These are phyloP conservation scores for Ibycter americanus DNA, from an alignment of 2,797 vertebrate species.

Conservation along the genomic window DNA sequence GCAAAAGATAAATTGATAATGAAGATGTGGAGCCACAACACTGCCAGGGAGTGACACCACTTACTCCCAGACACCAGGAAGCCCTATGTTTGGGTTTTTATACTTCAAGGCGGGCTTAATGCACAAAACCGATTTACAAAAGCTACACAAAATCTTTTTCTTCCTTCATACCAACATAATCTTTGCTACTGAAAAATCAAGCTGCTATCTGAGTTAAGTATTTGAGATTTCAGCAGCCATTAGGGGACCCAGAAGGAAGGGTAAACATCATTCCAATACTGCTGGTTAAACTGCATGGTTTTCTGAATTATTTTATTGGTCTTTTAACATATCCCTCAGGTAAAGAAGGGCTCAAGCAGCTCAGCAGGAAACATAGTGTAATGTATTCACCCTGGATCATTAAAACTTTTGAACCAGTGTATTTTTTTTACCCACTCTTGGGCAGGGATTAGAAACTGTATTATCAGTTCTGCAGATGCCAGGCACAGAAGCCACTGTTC, in stretches of 20 bases:
- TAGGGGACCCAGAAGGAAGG: neutral
- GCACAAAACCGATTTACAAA: neutral
- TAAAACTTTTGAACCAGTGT: constrained; percentile 17
- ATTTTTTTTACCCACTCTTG: neutral
- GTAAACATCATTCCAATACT: neutral
- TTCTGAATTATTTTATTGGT: neutral
- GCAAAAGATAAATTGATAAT: neutral
- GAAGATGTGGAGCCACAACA: neutral
- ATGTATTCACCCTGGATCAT: constrained; percentile 4
- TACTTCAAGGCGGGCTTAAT: neutral
- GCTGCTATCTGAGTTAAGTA: neutral
- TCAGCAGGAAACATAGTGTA: neutral
- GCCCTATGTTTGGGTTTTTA: neutral
- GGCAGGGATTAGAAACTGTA: constrained; percentile 29
- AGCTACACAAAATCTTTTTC: neutral
- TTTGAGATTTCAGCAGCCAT: neutral
- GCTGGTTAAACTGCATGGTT: neutral
- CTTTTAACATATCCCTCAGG: neutral
- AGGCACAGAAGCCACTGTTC: constrained; percentile 4
- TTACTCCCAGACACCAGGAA: neutral
- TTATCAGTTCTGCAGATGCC: constrained; percentile 35
- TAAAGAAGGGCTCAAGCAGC: neutral
- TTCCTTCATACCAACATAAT: neutral
- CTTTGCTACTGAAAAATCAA: neutral
- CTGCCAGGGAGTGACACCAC: neutral